Conservation (phyloP, 2,888 invertebrate genomes). For the Achlya flavicornis region DNA sequence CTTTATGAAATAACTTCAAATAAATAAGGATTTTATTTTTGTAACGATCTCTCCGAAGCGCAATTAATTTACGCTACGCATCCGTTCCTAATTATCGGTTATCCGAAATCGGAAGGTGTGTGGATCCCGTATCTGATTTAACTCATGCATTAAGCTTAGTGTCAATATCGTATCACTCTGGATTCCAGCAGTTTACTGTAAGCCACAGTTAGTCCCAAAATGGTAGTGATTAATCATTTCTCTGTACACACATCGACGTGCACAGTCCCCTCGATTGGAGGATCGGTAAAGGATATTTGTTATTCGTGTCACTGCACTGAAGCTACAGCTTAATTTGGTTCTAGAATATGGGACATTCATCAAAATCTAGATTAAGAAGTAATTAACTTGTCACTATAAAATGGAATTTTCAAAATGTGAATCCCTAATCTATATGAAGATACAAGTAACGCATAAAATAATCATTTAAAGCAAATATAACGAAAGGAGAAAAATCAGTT, state of each 20-base stretch:
- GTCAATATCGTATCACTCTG: neutral
- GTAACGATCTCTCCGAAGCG: too few relatives aligned
- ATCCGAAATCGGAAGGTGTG: too few relatives aligned
- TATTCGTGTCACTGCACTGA: constrained; percentile 3
- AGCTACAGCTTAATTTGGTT: constrained; percentile 1
- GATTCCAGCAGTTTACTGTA: neutral
- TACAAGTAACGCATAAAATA: too few relatives aligned
- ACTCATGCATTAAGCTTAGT: neutral
- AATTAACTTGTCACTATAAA: too few relatives aligned
- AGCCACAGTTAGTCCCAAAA: neutral
- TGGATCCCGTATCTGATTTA: neutral
- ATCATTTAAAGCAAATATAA: too few relatives aligned
- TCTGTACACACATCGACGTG: constrained; percentile 17
- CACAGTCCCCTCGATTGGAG: neutral
- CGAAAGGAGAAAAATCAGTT: too few relatives aligned
- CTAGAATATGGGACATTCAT: neutral
- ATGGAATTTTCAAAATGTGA: too few relatives aligned
- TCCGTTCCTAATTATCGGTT: too few relatives aligned
- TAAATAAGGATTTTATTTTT: too few relatives aligned
- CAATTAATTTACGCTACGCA: too few relatives aligned
- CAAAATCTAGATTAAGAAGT: neutral
- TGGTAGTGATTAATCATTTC: constrained; percentile 18
- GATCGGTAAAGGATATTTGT: neutral
- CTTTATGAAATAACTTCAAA: too few relatives aligned
- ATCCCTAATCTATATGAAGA: too few relatives aligned